A percentile compares a stretch with the other conserved stretches of the same genome.
phyloP scores from a whole-genome alignment of 1,140 invertebrate species.

The Phortica variegata region DNA sequence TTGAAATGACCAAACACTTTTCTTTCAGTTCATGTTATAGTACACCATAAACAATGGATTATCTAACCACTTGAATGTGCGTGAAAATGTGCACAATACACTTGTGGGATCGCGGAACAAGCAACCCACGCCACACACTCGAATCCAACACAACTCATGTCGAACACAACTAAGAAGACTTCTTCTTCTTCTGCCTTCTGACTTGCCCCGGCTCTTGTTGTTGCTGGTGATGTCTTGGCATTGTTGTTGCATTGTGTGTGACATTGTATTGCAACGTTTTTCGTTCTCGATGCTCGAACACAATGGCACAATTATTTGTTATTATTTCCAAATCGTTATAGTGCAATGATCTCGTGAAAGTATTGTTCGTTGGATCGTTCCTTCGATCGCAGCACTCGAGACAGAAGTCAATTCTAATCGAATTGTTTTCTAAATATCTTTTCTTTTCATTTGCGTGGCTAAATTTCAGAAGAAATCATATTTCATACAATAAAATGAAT shows the following conservation, averaged over 20 bases:
- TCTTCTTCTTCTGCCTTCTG: no score
- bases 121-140: constrained; percentile 18
- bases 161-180: no score
- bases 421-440: constrained; percentile 45
- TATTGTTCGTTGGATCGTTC: constrained; percentile 24
- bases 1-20: constrained; percentile 47
- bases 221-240: constrained; percentile 21
- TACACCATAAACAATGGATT: constrained; percentile 53
- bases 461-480: constrained; percentile 1
- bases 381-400: constrained; percentile 27
- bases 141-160: no score
- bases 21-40: constrained; percentile 16
- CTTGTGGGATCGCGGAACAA: constrained; percentile 30
- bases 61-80: constrained; percentile 50
- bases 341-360: constrained; percentile 26
- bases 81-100: constrained; percentile 33
- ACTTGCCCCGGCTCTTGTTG: constrained; percentile 46
- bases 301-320: no score
- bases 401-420: constrained; percentile 54
- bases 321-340: no score
- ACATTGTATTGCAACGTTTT: no score
- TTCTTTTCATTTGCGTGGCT: neutral
- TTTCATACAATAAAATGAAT: constrained; percentile 28
- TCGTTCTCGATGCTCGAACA: no score
- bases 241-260: constrained; percentile 17